A percentile compares a stretch with the other conserved stretches of the same genome.
Evolutionary conservation across 2,113 vertebrate species (phyloP).

Genomic region (Seriola quinqueradiata): DNA sequence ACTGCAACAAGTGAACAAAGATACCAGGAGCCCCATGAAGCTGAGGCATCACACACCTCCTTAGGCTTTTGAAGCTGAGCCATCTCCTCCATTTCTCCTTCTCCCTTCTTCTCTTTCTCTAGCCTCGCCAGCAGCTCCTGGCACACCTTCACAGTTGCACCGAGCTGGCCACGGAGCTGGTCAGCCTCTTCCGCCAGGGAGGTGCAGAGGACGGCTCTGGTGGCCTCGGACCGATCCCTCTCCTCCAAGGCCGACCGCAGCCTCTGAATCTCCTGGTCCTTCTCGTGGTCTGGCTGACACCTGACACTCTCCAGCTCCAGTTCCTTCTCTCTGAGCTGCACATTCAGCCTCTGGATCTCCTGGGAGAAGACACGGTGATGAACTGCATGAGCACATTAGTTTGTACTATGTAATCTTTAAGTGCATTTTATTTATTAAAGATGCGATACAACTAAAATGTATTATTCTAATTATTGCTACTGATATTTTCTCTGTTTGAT

Average conservation of each 20-base stretch:
- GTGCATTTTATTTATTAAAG: background rate
- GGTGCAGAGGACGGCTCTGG: conserved; percentile 87
- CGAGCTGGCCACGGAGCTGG: conserved; percentile 88
- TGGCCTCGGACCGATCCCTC: conserved; percentile 85
- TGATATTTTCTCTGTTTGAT: too few relatives aligned
- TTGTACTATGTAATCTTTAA: background rate
- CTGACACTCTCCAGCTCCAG: conserved; percentile 80
- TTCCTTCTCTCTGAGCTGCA: conserved; percentile 86
- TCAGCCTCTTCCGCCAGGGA: conserved; percentile 90
- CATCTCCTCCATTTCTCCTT: conserved; percentile 49
- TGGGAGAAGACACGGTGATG: conserved; percentile 48
- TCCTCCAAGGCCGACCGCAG: conserved; percentile 85
- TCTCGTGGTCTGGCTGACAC: conserved; percentile 83
- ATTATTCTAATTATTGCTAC: background rate
- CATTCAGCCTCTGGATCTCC: conserved; percentile 88
- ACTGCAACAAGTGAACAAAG: background rate
- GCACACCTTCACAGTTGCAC: conserved; percentile 90
- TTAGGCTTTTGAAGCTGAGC: conserved; percentile 49
- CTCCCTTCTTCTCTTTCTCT: conserved; percentile 81
- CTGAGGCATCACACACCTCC: conserved; percentile 83
- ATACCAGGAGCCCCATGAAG: background rate
- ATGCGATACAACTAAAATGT: too few relatives aligned
- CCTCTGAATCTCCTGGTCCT: conserved; percentile 85
- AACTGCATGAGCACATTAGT: background rate
- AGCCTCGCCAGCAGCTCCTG: conserved; percentile 89